phyloP scores from a whole-genome alignment of 2,113 vertebrate species.

The Balaeniceps rex region DNA sequence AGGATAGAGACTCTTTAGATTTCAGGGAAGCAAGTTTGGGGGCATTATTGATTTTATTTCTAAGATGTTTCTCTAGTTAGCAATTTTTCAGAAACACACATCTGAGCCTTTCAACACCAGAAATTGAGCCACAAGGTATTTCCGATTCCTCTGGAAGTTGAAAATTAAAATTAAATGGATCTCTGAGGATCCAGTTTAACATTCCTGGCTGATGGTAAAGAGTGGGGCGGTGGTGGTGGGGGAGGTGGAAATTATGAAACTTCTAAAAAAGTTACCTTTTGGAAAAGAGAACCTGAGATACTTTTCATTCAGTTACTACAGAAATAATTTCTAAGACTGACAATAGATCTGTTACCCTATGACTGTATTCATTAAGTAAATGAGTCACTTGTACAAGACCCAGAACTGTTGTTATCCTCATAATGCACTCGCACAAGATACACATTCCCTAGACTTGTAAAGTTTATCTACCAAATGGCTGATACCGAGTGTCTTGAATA shows the following conservation, averaged over 20 bases:
- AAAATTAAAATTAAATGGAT: neutral
- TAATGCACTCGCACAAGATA: neutral
- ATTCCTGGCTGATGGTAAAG: neutral
- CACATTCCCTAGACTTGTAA: neutral
- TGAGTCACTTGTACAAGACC: neutral
- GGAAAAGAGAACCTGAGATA: neutral
- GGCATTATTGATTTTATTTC: neutral
- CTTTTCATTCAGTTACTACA: neutral
- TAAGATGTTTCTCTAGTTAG: neutral
- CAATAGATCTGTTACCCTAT: neutral
- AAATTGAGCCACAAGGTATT: neutral
- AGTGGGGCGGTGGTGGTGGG: neutral
- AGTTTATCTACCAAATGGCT: neutral
- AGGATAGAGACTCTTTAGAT: neutral
- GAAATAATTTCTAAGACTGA: neutral
- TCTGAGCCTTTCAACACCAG: neutral
- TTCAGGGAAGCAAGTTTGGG: neutral
- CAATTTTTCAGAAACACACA: neutral
- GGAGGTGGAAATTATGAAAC: neutral
- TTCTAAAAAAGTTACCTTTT: neutral
- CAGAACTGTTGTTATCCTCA: neutral
- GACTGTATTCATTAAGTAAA: neutral
- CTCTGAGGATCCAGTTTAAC: neutral
- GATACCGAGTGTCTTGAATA: neutral
- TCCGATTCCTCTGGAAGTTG: neutral